These are phyloP conservation scores for Hippocampus barbouri DNA, from an alignment of 2,113 vertebrate species.

Conservation along the genomic window DNA sequence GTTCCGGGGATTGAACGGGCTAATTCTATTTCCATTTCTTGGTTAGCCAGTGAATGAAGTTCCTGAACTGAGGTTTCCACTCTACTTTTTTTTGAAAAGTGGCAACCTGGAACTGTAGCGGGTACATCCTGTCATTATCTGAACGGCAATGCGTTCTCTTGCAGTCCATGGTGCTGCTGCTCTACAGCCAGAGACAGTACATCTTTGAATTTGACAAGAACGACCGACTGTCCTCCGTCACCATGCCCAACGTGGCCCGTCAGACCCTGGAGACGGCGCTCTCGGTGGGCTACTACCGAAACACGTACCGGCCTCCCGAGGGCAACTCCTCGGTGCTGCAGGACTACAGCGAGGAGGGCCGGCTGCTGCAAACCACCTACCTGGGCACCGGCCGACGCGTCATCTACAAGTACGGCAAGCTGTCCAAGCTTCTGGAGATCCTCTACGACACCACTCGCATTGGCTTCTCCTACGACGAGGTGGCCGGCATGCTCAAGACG, in stretches of 20 bases:
- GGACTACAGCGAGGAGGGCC: conserved; percentile 91
- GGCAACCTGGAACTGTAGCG: background rate
- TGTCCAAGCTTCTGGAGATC: conserved; percentile 89
- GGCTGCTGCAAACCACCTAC: conserved; percentile 87
- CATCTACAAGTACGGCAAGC: conserved; percentile 92
- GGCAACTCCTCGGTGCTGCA: conserved; percentile 91
- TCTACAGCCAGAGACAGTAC: conserved; percentile 95
- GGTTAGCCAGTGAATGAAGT: no score
- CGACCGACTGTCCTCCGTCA: conserved; percentile 88
- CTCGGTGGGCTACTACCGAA: conserved; percentile 95
- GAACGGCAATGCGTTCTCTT: conserved; percentile 21
- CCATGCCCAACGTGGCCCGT: conserved; percentile 96
- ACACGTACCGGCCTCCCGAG: conserved; percentile 91
- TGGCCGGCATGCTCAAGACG: conserved; percentile 91
- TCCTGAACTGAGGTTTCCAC: no score
- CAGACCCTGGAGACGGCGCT: conserved; percentile 91
- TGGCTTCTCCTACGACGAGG: conserved; percentile 89
- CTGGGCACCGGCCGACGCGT: conserved; percentile 89
- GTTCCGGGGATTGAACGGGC: no score
- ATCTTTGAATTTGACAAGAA: conserved; percentile 99
- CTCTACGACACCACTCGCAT: conserved; percentile 93
- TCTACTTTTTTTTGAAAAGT: background rate
- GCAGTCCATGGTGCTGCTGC: conserved; percentile 95
- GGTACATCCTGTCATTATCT: conserved; percentile 6
- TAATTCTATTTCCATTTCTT: no score